phyloP scores from a whole-genome alignment of 92 coral and sea anemone genomes.

The Ricordea florida region DNA sequence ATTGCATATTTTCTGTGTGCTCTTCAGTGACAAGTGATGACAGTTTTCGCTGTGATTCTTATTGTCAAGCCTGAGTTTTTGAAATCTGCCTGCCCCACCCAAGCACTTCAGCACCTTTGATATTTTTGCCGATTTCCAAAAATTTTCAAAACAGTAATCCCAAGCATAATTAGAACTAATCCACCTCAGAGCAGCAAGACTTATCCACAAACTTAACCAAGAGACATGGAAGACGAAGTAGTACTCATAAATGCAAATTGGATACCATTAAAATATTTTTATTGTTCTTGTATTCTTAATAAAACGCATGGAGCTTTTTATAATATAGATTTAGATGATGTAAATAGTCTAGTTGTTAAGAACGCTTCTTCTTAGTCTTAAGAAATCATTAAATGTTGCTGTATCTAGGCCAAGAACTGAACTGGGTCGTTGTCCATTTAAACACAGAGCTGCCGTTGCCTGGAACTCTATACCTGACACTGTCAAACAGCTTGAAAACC shows the following conservation, averaged over 20 bases:
- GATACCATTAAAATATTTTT: background rate
- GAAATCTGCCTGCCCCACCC: no score
- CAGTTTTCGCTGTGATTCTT: no score
- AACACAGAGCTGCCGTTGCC: background rate
- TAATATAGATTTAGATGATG: background rate
- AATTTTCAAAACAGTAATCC: no score
- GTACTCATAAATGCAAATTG: slow-evolving; percentile 5
- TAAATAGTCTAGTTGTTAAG: background rate
- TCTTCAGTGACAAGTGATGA: no score
- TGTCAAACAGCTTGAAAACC: no score
- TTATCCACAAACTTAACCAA: background rate
- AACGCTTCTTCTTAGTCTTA: background rate
- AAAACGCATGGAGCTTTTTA: background rate
- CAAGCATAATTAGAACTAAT: slow-evolving; percentile 6
- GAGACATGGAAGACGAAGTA: background rate
- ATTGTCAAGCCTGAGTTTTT: no score
- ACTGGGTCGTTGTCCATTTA: background rate
- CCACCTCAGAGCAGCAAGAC: slow-evolving; percentile 8
- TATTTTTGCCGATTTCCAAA: no score
- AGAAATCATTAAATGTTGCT: background rate
- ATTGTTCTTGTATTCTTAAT: background rate
- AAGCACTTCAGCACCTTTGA: no score
- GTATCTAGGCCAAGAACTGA: slow-evolving; percentile 10
- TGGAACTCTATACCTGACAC: slow-evolving; percentile 12
- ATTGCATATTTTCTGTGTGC: no score